Base-by-base conservation (phyloP, 2,113 vertebrate genomes). In the Ptilorrhoa leucosticta region DNA sequence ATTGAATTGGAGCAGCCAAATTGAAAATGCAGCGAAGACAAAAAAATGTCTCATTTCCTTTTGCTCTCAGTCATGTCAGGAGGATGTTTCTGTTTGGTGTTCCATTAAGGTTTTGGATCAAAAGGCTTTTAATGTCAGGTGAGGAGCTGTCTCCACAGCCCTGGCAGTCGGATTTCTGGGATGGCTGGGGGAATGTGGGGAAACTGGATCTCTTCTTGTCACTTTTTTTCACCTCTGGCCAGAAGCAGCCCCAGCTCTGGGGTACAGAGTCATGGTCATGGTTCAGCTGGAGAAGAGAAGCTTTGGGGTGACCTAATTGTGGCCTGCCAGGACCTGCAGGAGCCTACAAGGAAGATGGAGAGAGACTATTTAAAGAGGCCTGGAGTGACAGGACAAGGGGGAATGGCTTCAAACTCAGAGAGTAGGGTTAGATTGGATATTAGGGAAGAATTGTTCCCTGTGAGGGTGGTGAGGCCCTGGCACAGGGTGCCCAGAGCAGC, bases 11-110 rank as follows among this genome's bases (percentile, higher is more conserved):
- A 97, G 83, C 73, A 89, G 95, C 79, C 78, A 70, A 87, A 96
- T 87, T 87, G 94, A 91, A 97, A 96, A 83, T 58, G 69, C 19
- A 51, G 72, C 1, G 0, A 77, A 80, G 76, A n/a, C 66, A 42
- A 58, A 78, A 77, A 94, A 37, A 73, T 0, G 37, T 86, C 91
- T 97, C 89, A 92, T 96, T 97, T 98, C 94, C 97, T 96, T 94
- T 94, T 96, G 93, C 82, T 96, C 93, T 96, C 80, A 82, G 90
- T 91, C 63, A 57, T 66, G 83, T 97, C 90, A 81, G 57, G 78
- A 94, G 94, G 75, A 83, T 94, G 89, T 92, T 97, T 94, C 89
- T 96, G 73, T 96, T 94, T 70, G 75, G 78, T 93, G 89, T 94
- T 94, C 77, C 73, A 39, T 87, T 85, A 85, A 94, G 54, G 83